Evolutionary conservation across 2,113 vertebrate species (phyloP), one percentile per base, ranked within the genome.

Genomic region (Dendrocopos noguchii): DNA sequence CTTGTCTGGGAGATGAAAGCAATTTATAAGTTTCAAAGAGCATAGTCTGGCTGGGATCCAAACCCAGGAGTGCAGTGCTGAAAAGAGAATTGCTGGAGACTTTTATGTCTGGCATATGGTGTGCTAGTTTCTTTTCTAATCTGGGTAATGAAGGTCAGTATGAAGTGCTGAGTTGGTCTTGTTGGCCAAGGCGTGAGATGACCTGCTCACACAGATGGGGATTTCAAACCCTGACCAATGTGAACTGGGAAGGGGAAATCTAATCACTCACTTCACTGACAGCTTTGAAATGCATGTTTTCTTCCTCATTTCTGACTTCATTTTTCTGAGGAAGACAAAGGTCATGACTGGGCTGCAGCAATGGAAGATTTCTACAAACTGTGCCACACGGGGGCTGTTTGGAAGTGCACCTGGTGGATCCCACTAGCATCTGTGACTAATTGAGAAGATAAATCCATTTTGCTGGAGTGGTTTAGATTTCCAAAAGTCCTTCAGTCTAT

Each of bases 21-120:
- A 95, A 94, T 97, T 96, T 96, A 95, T 95, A 97, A 96, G 89
- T 97, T 96, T 95, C 96, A 96, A 95, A 94, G 93, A 94, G 91
- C 78, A 85, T 68, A 87, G 4, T 78, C 91, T 96, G 95, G 94
- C 95, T 94, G 89, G 59, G 73, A 94, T 97, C 95, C 96, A 96
- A 96, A 83, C 65, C 55, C 91, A 96, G 75, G 85, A 95, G 91
- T 74, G 70, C 46, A 93, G 84, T 56, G 79, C 80, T 93, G 92
- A 78, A 86, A 93, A 94, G 93, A 93, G 90, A 94, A 92, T 95
- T 90, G 89, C 77, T 93, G 73, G 84, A 95, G 83, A 96, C 85
- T 91, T 94, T 95, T 84, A 83, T 89, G 80, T 85, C 90, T 95
- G 87, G 90, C 91, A 95, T 95, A 96, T 94, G 93, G 90, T 80